Evolutionary conservation across 2,888 invertebrate genomes (phyloP), one percentile per base, ranked within the genome.

Genomic region (Parthenolecanium corni): DNA sequence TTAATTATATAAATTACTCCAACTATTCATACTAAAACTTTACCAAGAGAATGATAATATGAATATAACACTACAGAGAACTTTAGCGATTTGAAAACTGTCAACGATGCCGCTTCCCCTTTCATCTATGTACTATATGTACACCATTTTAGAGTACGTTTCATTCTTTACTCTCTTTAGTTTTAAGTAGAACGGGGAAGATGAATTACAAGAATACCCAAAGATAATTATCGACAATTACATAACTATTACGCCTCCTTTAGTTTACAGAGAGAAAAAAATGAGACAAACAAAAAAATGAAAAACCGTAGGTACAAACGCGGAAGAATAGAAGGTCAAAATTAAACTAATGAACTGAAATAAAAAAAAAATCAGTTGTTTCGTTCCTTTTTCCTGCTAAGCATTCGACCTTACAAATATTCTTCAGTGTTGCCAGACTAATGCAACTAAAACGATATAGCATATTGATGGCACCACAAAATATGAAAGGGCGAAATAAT

Each of bases 321-420:
- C 57, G 57, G 57, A 57, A 57, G 57, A 57, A 57, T 46, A 57
- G 57, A 57, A 57, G 57, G 57, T 57, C 57, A 46, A 47, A 46
- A 57, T 57, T 57, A 18, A 57, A 57, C 57, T 57, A 57, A 57
- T 57, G 57, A 57, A 57, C 57, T 57, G 57, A 57, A 46, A 31
- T 57, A 57, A 16, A 42, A 42, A 57, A 57, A 57, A 57, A 57
- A 57, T 57, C 57, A 25, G 57, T 57, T 44, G 31, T 57, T 38
- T 21, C 42, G 40, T 54, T 40, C 42, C 42, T 36, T 44, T 57
- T 57, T 57, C 57, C 57, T 57, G 57, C 25, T 46, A 57, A 44
- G 57, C 46, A 20, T 47, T 57, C 57, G 57, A 57, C 57, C 57
- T 57, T 57, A 57, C 42, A 25, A 25, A 57, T 46, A 46, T 31